A percentile compares a stretch with the other conserved stretches of the same genome.
Conservation (phyloP, 2,113 vertebrate species). For the Holacanthus passer region DNA sequence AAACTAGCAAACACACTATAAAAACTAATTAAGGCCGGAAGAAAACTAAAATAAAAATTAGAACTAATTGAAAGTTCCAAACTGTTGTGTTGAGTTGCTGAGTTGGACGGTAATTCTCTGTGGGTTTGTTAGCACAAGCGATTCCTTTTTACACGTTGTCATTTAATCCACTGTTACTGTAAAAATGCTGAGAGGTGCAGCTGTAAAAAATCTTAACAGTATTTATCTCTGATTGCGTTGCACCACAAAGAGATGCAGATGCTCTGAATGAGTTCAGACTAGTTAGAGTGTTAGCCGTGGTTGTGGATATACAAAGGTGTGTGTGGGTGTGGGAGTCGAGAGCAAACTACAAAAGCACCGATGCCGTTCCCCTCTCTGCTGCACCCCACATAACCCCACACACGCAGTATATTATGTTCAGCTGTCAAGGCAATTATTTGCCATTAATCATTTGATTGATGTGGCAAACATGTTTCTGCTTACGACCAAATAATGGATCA, state of each 20-base stretch:
- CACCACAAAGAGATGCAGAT: neutral
- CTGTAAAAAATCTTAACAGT: neutral
- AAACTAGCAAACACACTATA: too few relatives aligned
- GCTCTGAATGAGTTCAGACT: neutral
- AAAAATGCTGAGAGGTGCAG: slow-evolving; percentile 1
- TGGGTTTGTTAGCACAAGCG: too few relatives aligned
- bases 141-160: neutral
- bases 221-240: neutral
- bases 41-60: too few relatives aligned
- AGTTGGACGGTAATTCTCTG: too few relatives aligned
- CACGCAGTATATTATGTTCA: slow-evolving; percentile 66
- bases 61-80: too few relatives aligned
- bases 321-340: neutral
- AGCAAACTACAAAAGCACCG: neutral
- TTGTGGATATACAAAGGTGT: neutral
- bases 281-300: neutral
- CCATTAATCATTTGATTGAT: slow-evolving; percentile 80
- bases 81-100: too few relatives aligned
- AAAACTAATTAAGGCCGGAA: too few relatives aligned
- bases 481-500: slow-evolving; percentile 82
- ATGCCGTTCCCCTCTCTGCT: neutral
- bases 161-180: neutral
- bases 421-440: slow-evolving; percentile 74
- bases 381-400: slow-evolving; percentile 17
- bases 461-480: slow-evolving; percentile 80